A percentile compares a stretch with the other conserved stretches of the same genome.
phyloP scores from a whole-genome alignment of 2,797 vertebrate genomes.

The Notolabrus celidotus region DNA sequence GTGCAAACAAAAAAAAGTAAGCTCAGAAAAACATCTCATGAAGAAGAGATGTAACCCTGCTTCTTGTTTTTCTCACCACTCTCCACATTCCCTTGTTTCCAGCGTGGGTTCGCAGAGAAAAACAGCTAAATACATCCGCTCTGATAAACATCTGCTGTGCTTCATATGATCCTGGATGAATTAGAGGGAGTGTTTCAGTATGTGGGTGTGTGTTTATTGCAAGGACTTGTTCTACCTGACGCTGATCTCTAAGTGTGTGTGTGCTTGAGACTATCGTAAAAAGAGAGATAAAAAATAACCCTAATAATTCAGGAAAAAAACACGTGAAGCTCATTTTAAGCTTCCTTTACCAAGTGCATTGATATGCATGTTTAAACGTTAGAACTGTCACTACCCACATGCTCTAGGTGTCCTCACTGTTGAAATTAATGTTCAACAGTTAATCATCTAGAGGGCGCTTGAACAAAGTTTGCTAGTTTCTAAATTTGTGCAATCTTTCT shows the following conservation, averaged over 20 bases:
- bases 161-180: conserved; percentile 19
- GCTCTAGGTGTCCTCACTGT: too few relatives aligned
- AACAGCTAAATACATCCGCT: conserved; percentile 21
- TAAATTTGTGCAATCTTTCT: too few relatives aligned
- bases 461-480: too few relatives aligned
- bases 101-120: conserved; percentile 20
- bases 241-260: conserved; percentile 9
- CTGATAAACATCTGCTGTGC: conserved; percentile 11
- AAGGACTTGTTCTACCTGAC: conserved; percentile 7
- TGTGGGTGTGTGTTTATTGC: conserved; percentile 4
- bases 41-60: conserved; percentile 6
- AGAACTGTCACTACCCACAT: too few relatives aligned
- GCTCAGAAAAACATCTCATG: conserved; percentile 5
- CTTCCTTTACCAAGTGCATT: too few relatives aligned
- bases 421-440: too few relatives aligned
- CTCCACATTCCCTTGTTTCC: conserved; percentile 19
- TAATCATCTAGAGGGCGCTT: too few relatives aligned
- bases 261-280: too few relatives aligned
- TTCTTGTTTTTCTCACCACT: conserved; percentile 12
- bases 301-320: too few relatives aligned
- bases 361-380: too few relatives aligned
- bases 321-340: too few relatives aligned
- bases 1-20: conserved; percentile 39
- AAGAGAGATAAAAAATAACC: too few relatives aligned
- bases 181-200: conserved; percentile 2